Evolutionary conservation across 2,113 vertebrate species (phyloP), one percentile per base, ranked within the genome.

Genomic region (Sander lucioperca): DNA sequence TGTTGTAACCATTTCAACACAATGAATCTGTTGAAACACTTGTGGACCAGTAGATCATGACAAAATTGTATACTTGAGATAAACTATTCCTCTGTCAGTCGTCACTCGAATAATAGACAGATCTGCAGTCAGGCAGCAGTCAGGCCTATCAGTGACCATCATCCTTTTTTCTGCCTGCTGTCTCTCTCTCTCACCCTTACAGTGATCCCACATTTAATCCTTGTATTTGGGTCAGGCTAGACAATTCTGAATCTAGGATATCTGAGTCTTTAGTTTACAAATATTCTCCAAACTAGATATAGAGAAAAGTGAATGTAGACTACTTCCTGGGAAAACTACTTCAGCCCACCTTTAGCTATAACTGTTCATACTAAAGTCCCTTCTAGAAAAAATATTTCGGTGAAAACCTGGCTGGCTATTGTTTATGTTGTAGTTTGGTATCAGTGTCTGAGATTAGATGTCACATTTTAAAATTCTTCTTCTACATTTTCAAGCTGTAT

Each of bases 191-290:
- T 57, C 48, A 18, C 54, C 9, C 36, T 66, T 70, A 56, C 63
- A 74, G 53, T 39, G 27, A 73, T 68, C 48, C 57, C 27, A 23
- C 13, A 70, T 85, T 77, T 89, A 89, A 87, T 88, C 88, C 62
- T 43, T 73, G 75, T 91, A 91, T 89, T 62, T 86, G 83, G 91
- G 84, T 89, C 87, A 86, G 39, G 63, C 36, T 36, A 64, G 25
- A 87, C 19, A 76, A 72, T 59, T 66, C 33, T 79, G 68, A 84
- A 82, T 83, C 50, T 57, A 65, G 47, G 18, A 90, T 77, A 77
- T 78, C 48, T 15, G 23, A 76, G 64, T 86, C 77, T 64, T 69
- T 57, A 68, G 33, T 71, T 88, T 56, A 33, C 33, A 14, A 1
- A 4, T 72, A 79, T 65, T 75, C 70, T 71, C 23, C 48, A 27